Evolutionary conservation across 2,113 vertebrate genomes (phyloP).

Genomic region (Scytalopus superciliaris): DNA sequence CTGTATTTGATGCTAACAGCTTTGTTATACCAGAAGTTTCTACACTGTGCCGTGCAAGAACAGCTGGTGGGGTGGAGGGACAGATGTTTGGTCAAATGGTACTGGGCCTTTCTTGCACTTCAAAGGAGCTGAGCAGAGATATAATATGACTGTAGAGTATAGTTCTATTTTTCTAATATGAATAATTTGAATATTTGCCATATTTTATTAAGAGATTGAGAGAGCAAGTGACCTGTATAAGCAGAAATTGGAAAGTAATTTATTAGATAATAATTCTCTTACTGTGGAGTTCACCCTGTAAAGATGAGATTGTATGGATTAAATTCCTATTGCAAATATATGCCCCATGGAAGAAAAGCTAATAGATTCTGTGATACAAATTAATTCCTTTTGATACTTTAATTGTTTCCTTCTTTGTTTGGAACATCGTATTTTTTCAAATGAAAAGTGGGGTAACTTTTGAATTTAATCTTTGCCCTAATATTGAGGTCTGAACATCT

Average conservation of each 20-base stretch:
- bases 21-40: slow-evolving; percentile 44
- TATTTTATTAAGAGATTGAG: neutral
- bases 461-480: neutral
- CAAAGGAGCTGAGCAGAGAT: neutral
- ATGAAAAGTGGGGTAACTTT: neutral
- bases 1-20: slow-evolving; percentile 45
- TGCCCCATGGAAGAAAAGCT: neutral
- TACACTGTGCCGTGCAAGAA: neutral
- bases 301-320: neutral
- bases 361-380: neutral
- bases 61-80: slow-evolving; percentile 57
- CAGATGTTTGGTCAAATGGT: slow-evolving; percentile 65
- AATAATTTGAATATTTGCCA: slow-evolving; percentile 29
- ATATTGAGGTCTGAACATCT: neutral
- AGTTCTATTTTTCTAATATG: neutral
- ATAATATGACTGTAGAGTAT: neutral
- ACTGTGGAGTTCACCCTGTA: neutral
- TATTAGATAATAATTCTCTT: neutral
- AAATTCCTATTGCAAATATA: neutral
- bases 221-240: neutral
- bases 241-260: neutral
- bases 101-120: slow-evolving; percentile 21
- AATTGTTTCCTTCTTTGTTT: neutral
- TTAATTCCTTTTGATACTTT: neutral
- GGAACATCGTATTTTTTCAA: neutral